A percentile compares a stretch with the other conserved stretches of the same genome.
phyloP scores from a whole-genome alignment of 2,888 invertebrate genomes.

The Atrina japonica region DNA sequence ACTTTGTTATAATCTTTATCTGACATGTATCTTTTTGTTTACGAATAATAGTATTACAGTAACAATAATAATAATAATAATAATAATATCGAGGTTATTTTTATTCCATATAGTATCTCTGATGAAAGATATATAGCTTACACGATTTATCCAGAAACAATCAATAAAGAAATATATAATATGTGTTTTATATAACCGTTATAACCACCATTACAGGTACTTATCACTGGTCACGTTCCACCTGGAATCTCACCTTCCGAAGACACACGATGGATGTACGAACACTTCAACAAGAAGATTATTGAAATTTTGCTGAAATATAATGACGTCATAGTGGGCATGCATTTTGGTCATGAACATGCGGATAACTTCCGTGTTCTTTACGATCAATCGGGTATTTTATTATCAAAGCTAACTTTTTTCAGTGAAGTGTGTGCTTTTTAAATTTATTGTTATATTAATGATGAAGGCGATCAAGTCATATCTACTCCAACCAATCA shows the following conservation, averaged over 20 bases:
- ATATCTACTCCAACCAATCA: too few relatives aligned
- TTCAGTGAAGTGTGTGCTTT: too few relatives aligned
- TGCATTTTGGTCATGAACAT: conserved; percentile 77
- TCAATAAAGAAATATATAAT: too few relatives aligned
- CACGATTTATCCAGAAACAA: too few relatives aligned
- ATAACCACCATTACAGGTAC: conserved; percentile 44
- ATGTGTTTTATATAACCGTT: background rate
- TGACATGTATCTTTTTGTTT: too few relatives aligned
- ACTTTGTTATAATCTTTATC: too few relatives aligned
- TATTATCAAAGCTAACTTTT: too few relatives aligned
- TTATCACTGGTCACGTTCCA: conserved; percentile 61
- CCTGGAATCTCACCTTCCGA: conserved; percentile 54
- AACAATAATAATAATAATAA: background rate
- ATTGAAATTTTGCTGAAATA: conserved; percentile 74
- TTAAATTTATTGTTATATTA: background rate
- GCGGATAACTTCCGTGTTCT: conserved; percentile 74
- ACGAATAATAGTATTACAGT: too few relatives aligned
- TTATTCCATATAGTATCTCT: background rate
- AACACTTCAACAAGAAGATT: conserved; percentile 75
- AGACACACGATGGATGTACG: conserved; percentile 75
- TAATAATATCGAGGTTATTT: background rate
- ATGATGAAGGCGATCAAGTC: too few relatives aligned
- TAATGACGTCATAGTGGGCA: conserved; percentile 75
- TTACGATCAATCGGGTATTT: conserved; percentile 47
- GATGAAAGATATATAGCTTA: too few relatives aligned